Conservation (phyloP, 2,113 vertebrate genomes). For the Bubalus kerabau region DNA sequence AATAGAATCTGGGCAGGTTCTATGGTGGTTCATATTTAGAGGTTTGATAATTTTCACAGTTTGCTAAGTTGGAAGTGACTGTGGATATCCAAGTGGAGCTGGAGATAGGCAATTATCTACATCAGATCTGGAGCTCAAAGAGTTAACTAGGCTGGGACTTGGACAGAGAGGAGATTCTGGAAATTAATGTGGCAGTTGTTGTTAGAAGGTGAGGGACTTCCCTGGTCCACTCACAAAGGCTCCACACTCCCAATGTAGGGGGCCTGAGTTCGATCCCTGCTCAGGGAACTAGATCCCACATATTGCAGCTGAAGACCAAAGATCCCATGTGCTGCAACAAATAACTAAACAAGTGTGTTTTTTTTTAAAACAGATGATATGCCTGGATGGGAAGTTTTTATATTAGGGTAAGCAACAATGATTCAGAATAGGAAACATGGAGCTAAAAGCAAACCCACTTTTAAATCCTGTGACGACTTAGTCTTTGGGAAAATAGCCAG, state of each 20-base stretch:
- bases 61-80: background rate
- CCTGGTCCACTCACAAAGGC: background rate
- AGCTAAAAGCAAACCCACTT: background rate
- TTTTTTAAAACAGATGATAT: background rate
- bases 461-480: background rate
- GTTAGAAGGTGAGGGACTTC: background rate
- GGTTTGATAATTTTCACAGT: background rate
- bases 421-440: background rate
- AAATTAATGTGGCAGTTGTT: background rate
- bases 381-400: background rate
- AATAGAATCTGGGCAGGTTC: background rate
- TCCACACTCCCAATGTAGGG: background rate
- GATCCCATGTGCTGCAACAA: background rate
- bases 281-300: background rate
- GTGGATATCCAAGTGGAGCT: background rate
- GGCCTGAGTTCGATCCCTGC: background rate
- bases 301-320: background rate
- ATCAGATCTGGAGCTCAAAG: background rate
- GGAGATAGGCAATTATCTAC: background rate
- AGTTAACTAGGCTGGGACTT: background rate
- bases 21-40: background rate
- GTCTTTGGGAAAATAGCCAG: background rate
- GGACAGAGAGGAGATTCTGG: background rate
- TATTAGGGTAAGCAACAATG: background rate
- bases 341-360: background rate